These are phyloP conservation scores for Athalia circularis DNA, from an alignment of 2,888 invertebrate species.

Conservation along the genomic window DNA sequence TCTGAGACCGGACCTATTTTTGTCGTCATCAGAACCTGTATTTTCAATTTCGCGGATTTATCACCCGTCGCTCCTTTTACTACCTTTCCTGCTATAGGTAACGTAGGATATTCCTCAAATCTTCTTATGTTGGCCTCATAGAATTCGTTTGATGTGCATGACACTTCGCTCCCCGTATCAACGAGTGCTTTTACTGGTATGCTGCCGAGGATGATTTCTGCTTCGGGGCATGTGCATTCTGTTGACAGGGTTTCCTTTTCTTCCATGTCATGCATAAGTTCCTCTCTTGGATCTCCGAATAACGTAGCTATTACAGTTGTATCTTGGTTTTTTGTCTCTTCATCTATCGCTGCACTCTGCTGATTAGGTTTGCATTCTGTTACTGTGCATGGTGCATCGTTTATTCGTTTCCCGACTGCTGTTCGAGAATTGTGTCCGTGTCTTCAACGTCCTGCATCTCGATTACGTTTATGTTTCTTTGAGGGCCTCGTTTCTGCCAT, in stretches of 20 bases:
- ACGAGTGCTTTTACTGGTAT: background rate
- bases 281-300: background rate
- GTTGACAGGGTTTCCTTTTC: background rate
- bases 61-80: no score
- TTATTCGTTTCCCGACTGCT: background rate
- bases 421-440: background rate
- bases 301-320: background rate
- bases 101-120: no score
- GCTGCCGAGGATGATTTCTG: background rate
- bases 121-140: no score
- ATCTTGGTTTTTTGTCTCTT: background rate
- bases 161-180: no score
- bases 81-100: no score
- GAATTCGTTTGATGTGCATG: no score
- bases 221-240: background rate
- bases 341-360: background rate
- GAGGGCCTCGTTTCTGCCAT: background rate
- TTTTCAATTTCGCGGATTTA: no score
- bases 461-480: background rate
- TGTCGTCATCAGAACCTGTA: no score
- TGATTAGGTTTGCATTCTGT: background rate
- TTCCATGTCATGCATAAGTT: background rate
- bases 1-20: no score
- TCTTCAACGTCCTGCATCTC: background rate
- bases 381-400: background rate